phyloP scores from a whole-genome alignment of 2,888 invertebrate genomes.

The Melangyna quadrimaculata region DNA sequence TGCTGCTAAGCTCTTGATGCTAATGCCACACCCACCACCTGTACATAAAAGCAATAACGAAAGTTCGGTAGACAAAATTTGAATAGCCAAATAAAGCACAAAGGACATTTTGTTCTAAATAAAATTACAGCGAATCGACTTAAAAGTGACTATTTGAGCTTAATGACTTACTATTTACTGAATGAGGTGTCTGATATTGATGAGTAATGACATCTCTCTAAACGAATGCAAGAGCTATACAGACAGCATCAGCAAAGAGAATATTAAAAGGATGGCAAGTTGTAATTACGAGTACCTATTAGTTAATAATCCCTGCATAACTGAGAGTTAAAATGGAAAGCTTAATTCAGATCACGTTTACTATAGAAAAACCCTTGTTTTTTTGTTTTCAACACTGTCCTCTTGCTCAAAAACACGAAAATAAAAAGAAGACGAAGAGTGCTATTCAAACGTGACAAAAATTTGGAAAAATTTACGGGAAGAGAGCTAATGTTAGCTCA shows the following conservation, averaged over 20 bases:
- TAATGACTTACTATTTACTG: not conserved
- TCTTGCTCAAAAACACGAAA: not conserved
- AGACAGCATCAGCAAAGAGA: not conserved
- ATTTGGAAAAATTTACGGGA: not conserved
- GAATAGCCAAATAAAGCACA: not conserved
- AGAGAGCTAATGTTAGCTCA: not conserved
- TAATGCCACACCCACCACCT: not conserved
- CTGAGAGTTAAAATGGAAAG: not conserved
- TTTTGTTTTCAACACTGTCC: not conserved
- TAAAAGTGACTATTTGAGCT: not conserved
- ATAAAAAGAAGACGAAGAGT: not conserved
- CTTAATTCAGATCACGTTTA: not conserved
- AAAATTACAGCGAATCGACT: not conserved
- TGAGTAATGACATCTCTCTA: not conserved
- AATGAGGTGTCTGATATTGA: not conserved
- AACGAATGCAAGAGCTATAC: too few species aligned
- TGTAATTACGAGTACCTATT: not conserved
- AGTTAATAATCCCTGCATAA: not conserved
- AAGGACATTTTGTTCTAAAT: not conserved
- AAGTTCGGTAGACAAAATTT: not conserved
- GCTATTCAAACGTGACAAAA: not conserved
- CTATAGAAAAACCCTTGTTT: not conserved
- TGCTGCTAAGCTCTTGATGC: not conserved
- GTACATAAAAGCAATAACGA: not conserved
- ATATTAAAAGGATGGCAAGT: not conserved